These are phyloP conservation scores for Edolisoma coerulescens DNA, from an alignment of 2,113 vertebrate species.

Conservation along the genomic window DNA sequence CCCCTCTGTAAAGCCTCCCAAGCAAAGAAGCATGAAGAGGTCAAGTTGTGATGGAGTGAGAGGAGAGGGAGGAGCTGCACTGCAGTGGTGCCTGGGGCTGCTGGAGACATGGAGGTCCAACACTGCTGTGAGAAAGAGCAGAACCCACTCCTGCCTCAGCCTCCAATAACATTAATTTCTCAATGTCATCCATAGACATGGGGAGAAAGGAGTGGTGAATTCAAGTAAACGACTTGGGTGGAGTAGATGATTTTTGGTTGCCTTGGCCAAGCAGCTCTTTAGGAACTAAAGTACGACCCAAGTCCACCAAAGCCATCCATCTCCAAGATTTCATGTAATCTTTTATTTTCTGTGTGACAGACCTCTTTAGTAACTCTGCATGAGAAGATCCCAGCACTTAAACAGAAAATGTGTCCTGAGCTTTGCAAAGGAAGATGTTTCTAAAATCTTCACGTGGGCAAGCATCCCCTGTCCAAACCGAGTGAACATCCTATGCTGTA, in stretches of 20 bases:
- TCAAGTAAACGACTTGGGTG: not conserved
- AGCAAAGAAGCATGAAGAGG: not conserved
- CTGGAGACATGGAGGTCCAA: not conserved
- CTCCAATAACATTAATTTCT: not conserved
- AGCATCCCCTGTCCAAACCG: not conserved
- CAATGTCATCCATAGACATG: not conserved
- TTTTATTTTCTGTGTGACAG: not conserved
- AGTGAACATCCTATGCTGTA: not conserved
- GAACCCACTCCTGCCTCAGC: not conserved
- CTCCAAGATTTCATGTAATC: not conserved
- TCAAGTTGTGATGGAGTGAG: rapidly evolving
- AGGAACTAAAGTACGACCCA: not conserved
- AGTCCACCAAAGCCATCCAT: not conserved
- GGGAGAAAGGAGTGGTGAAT: not conserved
- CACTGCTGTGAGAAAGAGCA: not conserved
- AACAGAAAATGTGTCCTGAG: not conserved
- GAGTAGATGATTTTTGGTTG: not conserved
- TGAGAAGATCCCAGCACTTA: not conserved
- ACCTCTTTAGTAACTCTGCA: not conserved
- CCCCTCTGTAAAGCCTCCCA: not conserved
- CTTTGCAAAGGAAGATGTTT: not conserved
- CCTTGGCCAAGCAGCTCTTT: not conserved
- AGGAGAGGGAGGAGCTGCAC: not conserved
- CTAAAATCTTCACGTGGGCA: not conserved
- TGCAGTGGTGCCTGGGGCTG: not conserved